Evolutionary conservation across 2,888 invertebrate species (phyloP), one percentile per base, ranked within the genome.

Genomic region (Perithous albicinctus): DNA sequence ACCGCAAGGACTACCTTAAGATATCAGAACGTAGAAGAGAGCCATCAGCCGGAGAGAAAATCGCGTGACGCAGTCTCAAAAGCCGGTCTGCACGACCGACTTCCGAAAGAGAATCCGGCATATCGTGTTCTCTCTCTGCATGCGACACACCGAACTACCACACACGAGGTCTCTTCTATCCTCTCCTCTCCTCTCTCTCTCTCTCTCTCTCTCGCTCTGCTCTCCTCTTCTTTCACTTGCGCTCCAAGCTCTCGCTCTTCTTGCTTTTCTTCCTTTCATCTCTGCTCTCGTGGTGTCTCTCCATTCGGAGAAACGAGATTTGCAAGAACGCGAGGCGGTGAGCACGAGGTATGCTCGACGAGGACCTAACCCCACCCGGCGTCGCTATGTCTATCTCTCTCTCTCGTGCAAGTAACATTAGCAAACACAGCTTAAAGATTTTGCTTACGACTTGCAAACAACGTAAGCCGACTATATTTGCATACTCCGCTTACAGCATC

Each of bases 11-110:
- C n/a, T n/a, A n/a, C n/a, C n/a, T n/a, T n/a, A n/a, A n/a, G n/a
- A n/a, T n/a, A n/a, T n/a, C n/a, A n/a, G n/a, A 72, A 46, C 18
- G 59, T 35, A 18, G 35, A 18, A 7, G 43, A 51, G 67, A 32
- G 67, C 35, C 32, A 32, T 51, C 35, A 6, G 46, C 23, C 32
- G 41, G 73, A 61, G 73, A 61, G 73, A 73, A 73, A 73, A 73
- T 73, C 46, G 15, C 61, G 70, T 72, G 70, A 72, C 70, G 15
- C 70, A 15, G 56, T 5, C 29, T 10, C 56, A 12, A 8, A 29
- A 56, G 41, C 48, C 61, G 73, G 73, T 46, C 32, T 48, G 61
- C 32, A 48, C 73, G 73, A 61, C 73, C 73, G 73, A 73, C 73
- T 73, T 73, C 73, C 73, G 73, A 73, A 72, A 73, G 73, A 73